phyloP scores from a whole-genome alignment of 1,140 invertebrate genomes.

The Lethocerus indicus region DNA sequence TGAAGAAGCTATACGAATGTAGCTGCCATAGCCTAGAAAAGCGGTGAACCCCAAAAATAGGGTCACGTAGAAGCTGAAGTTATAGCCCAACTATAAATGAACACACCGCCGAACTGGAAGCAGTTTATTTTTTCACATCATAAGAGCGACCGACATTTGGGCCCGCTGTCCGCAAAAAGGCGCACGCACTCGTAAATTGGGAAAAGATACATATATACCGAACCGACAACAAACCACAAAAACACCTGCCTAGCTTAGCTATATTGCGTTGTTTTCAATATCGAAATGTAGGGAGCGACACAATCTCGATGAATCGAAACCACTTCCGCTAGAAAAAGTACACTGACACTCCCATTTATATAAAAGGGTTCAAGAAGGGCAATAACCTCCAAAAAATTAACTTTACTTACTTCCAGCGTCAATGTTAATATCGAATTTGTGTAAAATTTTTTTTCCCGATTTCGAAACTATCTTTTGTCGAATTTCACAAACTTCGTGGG shows the following conservation, averaged over 20 bases:
- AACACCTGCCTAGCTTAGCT: slow-evolving; percentile 18
- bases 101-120: slow-evolving; percentile 3
- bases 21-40: slow-evolving; percentile 19
- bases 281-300: slow-evolving; percentile 11
- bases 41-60: slow-evolving; percentile 20
- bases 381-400: neutral
- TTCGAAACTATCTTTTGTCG: no score
- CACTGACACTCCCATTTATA: slow-evolving; percentile 2
- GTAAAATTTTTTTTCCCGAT: no score
- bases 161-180: no score
- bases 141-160: no score
- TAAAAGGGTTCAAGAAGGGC: neutral
- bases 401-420: no score
- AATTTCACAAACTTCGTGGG: no score
- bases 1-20: slow-evolving; percentile 4
- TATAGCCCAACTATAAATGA: neutral
- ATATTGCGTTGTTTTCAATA: slow-evolving; percentile 13
- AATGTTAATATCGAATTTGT: no score
- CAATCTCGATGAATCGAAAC: slow-evolving; percentile 3
- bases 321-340: neutral
- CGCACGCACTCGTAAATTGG: no score
- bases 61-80: slow-evolving; percentile 14
- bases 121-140: no score
- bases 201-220: slow-evolving; percentile 12
- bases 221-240: slow-evolving; percentile 19